Evolutionary conservation across 2,113 vertebrate genomes (phyloP), one percentile per base, ranked within the genome.

Genomic region (Aegotheles bennettii): DNA sequence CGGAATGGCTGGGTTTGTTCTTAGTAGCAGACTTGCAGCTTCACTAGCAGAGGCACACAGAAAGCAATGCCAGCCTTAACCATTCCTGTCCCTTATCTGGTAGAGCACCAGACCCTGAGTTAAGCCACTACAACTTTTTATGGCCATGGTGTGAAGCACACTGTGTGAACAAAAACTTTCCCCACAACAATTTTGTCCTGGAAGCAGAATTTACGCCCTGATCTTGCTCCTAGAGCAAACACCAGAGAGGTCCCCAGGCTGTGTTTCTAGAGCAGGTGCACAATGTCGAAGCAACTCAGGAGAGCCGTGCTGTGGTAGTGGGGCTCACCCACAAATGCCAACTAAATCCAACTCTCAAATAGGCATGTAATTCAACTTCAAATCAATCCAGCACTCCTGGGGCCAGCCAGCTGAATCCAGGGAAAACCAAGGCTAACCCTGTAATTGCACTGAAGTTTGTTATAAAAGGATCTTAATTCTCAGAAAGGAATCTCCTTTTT

Each of bases 251-350:
- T 47, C n/a, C 28, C 40, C 33, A 47, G 51, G 57, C 16, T 33
- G 28, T 35, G n/a, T 23, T 59, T 75, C 21, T 9, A 33, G 28
- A 73, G 70, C 35, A 60, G 73, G 40, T 20, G 36, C 42, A 40
- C 7, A 2, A 5, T 1, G 3, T 28, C 0, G 2, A 50, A 23
- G 23, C 6, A 33, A 16, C 23, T 33, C 11, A 3, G 31, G 56
- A 54, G 51, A 70, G 57, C 38, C 50, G 4, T 0, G 0, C 14
- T 13, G 61, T 1, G 1, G 11, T 8, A 42, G 42, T 3, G 3
- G 29, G 50, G 69, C 64, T 90, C 36, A 17, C 23, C 26, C 24
- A 3, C 0, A 0, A 48, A 40, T 56, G 48, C 25, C 21, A 29
- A 8, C 59, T 17, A 65, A 36, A 43, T 79, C 36, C 42, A 36